phyloP scores from a whole-genome alignment of 2,888 invertebrate genomes.

The Chesias legatella region DNA sequence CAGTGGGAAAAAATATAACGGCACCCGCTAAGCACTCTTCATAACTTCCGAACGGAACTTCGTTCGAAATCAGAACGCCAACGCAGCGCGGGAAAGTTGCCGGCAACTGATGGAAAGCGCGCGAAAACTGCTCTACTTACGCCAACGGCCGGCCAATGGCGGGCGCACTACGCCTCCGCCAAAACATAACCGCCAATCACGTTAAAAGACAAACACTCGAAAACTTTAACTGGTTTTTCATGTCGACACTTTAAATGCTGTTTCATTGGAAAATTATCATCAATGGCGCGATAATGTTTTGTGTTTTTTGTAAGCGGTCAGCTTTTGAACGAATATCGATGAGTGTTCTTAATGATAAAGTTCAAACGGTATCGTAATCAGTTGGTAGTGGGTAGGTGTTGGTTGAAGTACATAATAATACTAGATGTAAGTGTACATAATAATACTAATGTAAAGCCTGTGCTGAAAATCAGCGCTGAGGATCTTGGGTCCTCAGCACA shows the following conservation, averaged over 20 bases:
- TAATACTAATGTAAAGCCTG: too few relatives aligned
- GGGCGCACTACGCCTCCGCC: constrained; percentile 57
- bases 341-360: not conserved
- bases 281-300: constrained; percentile 22
- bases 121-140: constrained; percentile 73
- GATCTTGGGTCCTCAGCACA: too few relatives aligned
- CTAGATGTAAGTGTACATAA: too few relatives aligned
- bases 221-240: constrained; percentile 73
- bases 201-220: constrained; percentile 61
- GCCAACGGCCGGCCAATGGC: constrained; percentile 52
- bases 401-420: too few relatives aligned
- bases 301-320: constrained; percentile 9
- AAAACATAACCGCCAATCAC: constrained; percentile 50
- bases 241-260: constrained; percentile 54
- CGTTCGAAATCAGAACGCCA: constrained; percentile 27
- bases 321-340: constrained; percentile 13
- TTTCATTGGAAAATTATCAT: constrained; percentile 44
- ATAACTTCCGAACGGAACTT: constrained; percentile 52
- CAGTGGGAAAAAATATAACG: constrained; percentile 22
- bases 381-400: too few relatives aligned
- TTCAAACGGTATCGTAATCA: constrained; percentile 11
- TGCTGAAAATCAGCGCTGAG: too few relatives aligned
- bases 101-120: constrained; percentile 68
- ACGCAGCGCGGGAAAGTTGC: constrained; percentile 56
- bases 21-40: constrained; percentile 42